phyloP scores from a whole-genome alignment of 2,113 vertebrate species.

The Xiphophorus maculatus region DNA sequence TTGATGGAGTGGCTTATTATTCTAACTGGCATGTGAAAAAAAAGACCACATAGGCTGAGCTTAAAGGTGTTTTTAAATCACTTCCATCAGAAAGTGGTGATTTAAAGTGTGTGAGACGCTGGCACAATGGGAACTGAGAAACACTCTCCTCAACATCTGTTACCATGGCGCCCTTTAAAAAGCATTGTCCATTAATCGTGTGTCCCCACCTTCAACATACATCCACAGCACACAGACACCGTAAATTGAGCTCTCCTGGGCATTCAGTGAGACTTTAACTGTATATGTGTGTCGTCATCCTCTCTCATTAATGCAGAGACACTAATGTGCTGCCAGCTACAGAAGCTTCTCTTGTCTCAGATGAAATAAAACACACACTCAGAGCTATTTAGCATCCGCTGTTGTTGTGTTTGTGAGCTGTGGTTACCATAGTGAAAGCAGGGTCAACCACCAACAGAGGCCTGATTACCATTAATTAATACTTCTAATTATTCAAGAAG shows the following conservation, averaged over 20 bases:
- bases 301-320: slow-evolving; percentile 48
- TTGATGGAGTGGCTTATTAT: not conserved
- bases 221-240: not conserved
- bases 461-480: slow-evolving; percentile 56
- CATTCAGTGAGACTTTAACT: slow-evolving; percentile 25
- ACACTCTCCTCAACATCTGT: slow-evolving; percentile 40
- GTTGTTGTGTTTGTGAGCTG: slow-evolving; percentile 36
- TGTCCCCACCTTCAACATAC: slow-evolving; percentile 18
- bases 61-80: not conserved
- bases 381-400: slow-evolving; percentile 24
- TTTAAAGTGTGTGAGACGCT: not conserved
- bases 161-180: slow-evolving; percentile 47
- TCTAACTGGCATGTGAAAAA: not conserved
- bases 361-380: slow-evolving; percentile 41
- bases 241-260: slow-evolving; percentile 9
- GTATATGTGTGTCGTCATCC: slow-evolving; percentile 26
- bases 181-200: slow-evolving; percentile 43
- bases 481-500: slow-evolving; percentile 43
- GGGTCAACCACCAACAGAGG: slow-evolving; percentile 50
- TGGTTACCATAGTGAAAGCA: slow-evolving; percentile 48
- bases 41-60: not conserved
- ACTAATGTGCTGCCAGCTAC: slow-evolving; percentile 40
- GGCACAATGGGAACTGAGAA: not conserved
- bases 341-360: slow-evolving; percentile 24
- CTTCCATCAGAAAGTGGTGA: slow-evolving; percentile 6